Conservation (phyloP, 2,888 invertebrate species). For the Drosophila buzzatii region DNA sequence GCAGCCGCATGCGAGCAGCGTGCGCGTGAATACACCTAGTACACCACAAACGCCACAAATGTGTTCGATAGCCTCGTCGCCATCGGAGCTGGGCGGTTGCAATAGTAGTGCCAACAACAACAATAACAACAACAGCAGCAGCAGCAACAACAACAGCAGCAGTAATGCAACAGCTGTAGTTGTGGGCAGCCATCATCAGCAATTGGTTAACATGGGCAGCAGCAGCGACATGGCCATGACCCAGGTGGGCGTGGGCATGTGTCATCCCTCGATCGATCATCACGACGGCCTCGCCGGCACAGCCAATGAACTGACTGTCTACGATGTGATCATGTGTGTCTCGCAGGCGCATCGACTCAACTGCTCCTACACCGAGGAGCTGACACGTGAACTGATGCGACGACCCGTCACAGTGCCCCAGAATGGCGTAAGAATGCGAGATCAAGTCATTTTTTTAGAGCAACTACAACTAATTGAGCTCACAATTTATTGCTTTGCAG, state of each 20-base stretch:
- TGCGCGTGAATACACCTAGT: constrained; percentile 86
- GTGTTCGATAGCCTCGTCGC: constrained; percentile 85
- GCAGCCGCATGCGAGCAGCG: constrained; percentile 75
- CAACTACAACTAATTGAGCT: not conserved
- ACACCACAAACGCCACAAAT: constrained; percentile 86
- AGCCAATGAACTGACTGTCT: constrained; percentile 88
- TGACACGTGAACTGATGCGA: constrained; percentile 89
- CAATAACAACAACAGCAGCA: constrained; percentile 61
- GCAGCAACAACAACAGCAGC: constrained; percentile 68
- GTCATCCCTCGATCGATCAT: constrained; percentile 55
- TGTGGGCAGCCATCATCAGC: constrained; percentile 68
- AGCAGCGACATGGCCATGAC: constrained; percentile 58
- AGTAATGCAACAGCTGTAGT: constrained; percentile 74
- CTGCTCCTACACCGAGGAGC: constrained; percentile 95
- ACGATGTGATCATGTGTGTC: constrained; percentile 92
- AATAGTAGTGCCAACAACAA: constrained; percentile 82
- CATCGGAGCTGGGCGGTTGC: constrained; percentile 84
- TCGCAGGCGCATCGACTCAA: constrained; percentile 94
- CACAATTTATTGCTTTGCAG: constrained; percentile 66
- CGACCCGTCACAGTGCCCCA: constrained; percentile 89
- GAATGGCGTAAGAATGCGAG: constrained; percentile 77
- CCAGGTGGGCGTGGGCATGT: constrained; percentile 72
- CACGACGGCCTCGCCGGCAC: constrained; percentile 84
- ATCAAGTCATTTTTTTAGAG: fast-evolving
- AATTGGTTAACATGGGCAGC: constrained; percentile 67